Evolutionary conservation across 2,888 invertebrate genomes (phyloP), one percentile per base, ranked within the genome.

Genomic region (Unio delphinus): DNA sequence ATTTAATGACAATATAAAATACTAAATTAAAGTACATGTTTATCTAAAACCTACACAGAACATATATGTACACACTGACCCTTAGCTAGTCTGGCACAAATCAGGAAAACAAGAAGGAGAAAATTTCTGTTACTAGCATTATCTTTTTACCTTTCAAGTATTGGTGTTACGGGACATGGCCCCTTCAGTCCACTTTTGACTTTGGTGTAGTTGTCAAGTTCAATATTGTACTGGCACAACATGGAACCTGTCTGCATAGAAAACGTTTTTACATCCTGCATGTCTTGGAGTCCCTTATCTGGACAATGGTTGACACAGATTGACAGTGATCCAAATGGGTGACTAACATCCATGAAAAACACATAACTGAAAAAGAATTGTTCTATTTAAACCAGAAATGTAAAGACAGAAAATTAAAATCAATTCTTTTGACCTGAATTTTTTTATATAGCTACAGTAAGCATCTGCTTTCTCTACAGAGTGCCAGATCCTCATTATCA

Each of bases 301-400:
- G 98, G 98, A 88, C 98, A 98, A 89, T 94, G 91, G 84, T 95
- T 94, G 0, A 98, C 96, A 90, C 98, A 98, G 78, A 98, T 94
- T 91, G 96, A 95, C 26, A 96, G 90, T 0, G 96, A 94, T 74
- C 93, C 92, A 69, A 93, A 92, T 18, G 96, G 91, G 87, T 96
- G 93, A 72, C 92, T 92, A 4, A 95, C 91, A 89, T 97, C 94
- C 91, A 96, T 93, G 89, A 95, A 97, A 83, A 97, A 94, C 60
- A 98, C 91, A 87, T 93, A 94, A 66, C 93, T 93, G 83, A 61
- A 89, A 90, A 65, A 58, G n/a, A 61, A 69, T 57, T 30, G 28
- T 20, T 23, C 59, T 45, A 54, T 55, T 34, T 30, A 34, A 64
- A 34, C 15, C 2, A n/a, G 26, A 45, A 34, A 45, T 15, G 45